Base-by-base conservation (phyloP, 2,797 vertebrate genomes). In the Sebastes hubbsi region DNA sequence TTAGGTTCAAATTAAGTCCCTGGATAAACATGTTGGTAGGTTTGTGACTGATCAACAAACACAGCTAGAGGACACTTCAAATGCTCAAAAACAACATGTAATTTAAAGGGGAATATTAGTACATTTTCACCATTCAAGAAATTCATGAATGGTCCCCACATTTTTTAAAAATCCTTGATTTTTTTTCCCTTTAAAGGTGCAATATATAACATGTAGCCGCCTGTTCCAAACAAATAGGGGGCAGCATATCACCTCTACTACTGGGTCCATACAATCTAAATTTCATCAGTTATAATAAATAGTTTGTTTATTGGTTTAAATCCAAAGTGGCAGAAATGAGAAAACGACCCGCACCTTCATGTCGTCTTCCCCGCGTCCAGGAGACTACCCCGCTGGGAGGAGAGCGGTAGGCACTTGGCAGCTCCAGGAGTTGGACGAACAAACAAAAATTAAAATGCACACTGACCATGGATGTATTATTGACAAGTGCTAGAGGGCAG, bases 1-100 rank as follows among this genome's bases (percentile, higher is more conserved):
- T 92, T 91, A 74, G 30, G 77, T 85, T 82, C 67, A 86, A 87
- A 86, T 92, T 34, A 84, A 73, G 67, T 77, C 63, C 54, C 67
- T 42, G 69, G 77, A 77, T 80, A 74, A 86, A 85, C 55, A 75
- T 66, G 61, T 63, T 61, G 34, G 56, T 58, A 46, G 54, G 59
- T 75, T 86, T 83, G 58, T 77, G 70, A 29, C 67, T 77, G 72
- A 78, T 82, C 72, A 86, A 80, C 64, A 86, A 81, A 82, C 22
- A 61, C 22, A 61, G 16, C 62, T 27, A 24, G 30, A 55, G 34
- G 68, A 72, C 62, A 76, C 14, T 80, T 25, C 5, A 55, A 25
- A 56, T 27, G 4, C 46, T n/a, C 10, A 32, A 5, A 38, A 56
- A 68, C 29, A 14, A 7, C 0, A 11, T 59, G 12, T 71, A 13